Evolutionary conservation across 2,113 vertebrate species (phyloP).

Genomic region (Brachyhypopomus occidentalis): DNA sequence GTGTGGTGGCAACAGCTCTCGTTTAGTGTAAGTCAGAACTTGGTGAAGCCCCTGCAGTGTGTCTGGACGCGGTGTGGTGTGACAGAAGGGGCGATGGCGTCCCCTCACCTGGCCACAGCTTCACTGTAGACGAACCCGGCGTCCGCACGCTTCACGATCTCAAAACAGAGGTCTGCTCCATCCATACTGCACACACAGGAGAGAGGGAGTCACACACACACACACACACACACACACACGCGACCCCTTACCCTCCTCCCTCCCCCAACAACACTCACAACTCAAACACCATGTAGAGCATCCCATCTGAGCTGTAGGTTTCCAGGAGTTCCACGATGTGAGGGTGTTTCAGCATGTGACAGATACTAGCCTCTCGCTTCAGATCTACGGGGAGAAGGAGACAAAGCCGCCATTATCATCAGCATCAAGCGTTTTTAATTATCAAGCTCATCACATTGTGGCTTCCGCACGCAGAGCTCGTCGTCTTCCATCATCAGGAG

Average conservation of each 20-base stretch:
- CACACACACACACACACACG: constrained; percentile 55
- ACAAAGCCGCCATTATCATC: constrained; percentile 77
- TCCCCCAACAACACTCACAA: constrained; percentile 84
- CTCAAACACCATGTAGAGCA: constrained; percentile 99
- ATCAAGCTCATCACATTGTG: neutral
- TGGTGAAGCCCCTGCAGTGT: too few relatives aligned
- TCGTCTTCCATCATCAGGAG: neutral
- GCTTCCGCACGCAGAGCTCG: neutral
- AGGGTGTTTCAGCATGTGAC: constrained; percentile 99
- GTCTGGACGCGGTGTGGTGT: too few relatives aligned
- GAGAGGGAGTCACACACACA: neutral
- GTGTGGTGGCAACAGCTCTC: too few relatives aligned
- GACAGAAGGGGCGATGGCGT: neutral
- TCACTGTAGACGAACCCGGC: constrained; percentile 93
- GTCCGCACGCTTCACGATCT: constrained; percentile 91
- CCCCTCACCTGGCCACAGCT: constrained; percentile 86
- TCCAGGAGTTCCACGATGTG: constrained; percentile 98
- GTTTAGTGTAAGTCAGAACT: too few relatives aligned
- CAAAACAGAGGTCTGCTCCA: constrained; percentile 91
- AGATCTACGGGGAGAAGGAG: constrained; percentile 78
- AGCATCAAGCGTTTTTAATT: constrained; percentile 84
- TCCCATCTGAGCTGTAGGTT: constrained; percentile 98
- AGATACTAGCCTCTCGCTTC: constrained; percentile 98
- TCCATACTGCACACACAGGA: constrained; percentile 79
- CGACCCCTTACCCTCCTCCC: too few relatives aligned